Conservation (phyloP, 2,113 vertebrate species). For the Apeltes quadracus region DNA sequence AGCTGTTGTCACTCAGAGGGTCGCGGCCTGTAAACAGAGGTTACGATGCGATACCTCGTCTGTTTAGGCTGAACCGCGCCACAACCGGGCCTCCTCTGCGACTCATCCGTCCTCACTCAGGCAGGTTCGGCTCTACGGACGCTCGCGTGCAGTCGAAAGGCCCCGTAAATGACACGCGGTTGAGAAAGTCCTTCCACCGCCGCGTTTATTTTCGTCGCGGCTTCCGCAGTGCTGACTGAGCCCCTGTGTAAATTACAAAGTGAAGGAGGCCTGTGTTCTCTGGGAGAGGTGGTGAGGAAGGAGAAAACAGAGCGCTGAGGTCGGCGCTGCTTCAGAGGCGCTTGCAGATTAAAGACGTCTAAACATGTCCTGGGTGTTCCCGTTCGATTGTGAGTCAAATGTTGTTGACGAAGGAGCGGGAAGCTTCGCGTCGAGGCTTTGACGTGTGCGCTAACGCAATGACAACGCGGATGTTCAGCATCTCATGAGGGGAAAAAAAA, state of each 20-base stretch:
- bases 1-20: constrained; percentile 51
- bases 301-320: constrained; percentile 63
- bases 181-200: constrained; percentile 41
- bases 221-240: constrained; percentile 76
- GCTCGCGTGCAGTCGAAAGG: constrained; percentile 30
- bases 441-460: neutral
- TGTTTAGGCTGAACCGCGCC: constrained; percentile 29
- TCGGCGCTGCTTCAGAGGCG: constrained; percentile 31
- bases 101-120: no score
- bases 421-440: neutral
- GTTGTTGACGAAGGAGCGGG: neutral
- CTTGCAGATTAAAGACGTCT: constrained; percentile 41
- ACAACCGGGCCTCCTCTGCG: constrained; percentile 12
- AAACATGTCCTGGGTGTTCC: constrained; percentile 43
- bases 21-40: constrained; percentile 49
- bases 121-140: no score
- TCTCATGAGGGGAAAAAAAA: neutral
- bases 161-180: constrained; percentile 67
- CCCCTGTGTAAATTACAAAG: constrained; percentile 80
- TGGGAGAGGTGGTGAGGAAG: constrained; percentile 56
- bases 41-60: constrained; percentile 2
- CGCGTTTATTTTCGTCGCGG: constrained; percentile 75
- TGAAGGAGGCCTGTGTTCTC: constrained; percentile 61
- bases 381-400: constrained; percentile 11
- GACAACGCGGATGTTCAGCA: neutral